Evolutionary conservation across 2,888 invertebrate species (phyloP), one percentile per base, ranked within the genome.

Genomic region (Neoascia interrupta): DNA sequence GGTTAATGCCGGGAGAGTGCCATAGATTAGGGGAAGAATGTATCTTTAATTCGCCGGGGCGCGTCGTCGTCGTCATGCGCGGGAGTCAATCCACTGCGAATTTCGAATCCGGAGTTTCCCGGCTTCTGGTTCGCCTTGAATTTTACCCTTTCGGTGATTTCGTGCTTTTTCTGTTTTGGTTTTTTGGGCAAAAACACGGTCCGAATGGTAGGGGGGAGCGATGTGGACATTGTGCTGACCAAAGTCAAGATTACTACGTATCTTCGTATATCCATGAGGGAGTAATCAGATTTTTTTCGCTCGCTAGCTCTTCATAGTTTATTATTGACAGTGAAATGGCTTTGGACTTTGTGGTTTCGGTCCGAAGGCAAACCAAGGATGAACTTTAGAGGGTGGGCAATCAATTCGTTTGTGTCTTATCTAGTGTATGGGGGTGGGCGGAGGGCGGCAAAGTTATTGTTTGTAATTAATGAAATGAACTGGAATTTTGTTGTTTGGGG

Each of bases 51-150:
- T 47, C 45, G 64, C 47, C 53, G 72, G 72, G 76, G 76, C 72
- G 76, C 72, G 76, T 69, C 72, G 76, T 69, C 75, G 76, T 61
- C 74, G 76, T 72, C 76, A 76, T 76, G 76, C 76, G 76, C 76
- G 21, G 31, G 37, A 26, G 56, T 16, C 6, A 16, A 16, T 23
- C 11, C 11, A n/a, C 39, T 5, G 34, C 31, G 28, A 31, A 54
- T 2, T 11, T 28, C n/a, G 21, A 49, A 53, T 26, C n/a, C 31
- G 69, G 63, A 69, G 61, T 61, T 68, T 56, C 47, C 68, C 68
- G 68, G 58, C 56, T 31, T 70, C 45, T 43, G 51, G 61, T 56
- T 69, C 41, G 54, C 61, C 61, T 69, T 36, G 51, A 45, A 70
- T 28, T 45, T 70, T 63, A 39, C 41, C 43, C 45, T 64, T 64